Conservation (phyloP, 92 coral and sea anemone species). For the Heliopora coerulea region DNA sequence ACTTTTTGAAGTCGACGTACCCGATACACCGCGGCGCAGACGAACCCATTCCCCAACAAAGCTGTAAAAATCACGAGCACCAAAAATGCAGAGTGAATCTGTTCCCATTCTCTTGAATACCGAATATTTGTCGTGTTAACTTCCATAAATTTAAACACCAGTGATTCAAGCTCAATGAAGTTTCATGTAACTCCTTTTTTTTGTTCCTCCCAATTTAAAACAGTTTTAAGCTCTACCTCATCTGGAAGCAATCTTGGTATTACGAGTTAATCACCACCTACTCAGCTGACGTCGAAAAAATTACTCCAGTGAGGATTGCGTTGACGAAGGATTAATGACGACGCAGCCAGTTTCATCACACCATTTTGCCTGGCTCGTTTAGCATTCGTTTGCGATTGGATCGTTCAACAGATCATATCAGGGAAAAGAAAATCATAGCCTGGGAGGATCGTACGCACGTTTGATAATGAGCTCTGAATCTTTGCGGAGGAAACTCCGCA, state of each 20-base stretch:
- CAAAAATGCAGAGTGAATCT: slow-evolving; percentile 9
- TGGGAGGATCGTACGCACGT: neutral
- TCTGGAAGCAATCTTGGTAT: neutral
- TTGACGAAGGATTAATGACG: neutral
- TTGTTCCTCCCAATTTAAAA: too few relatives aligned
- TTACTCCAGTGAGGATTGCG: neutral
- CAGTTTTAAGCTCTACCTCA: neutral
- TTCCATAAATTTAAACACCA: neutral
- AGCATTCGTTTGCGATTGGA: neutral
- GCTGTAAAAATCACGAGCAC: slow-evolving; percentile 7
- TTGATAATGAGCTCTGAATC: too few relatives aligned
- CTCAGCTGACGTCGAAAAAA: too few relatives aligned
- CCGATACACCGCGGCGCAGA: slow-evolving; percentile 77
- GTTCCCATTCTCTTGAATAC: slow-evolving; percentile 17
- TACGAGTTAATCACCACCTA: neutral
- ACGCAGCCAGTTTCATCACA: too few relatives aligned
- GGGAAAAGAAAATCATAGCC: neutral
- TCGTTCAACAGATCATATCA: neutral
- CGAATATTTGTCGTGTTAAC: neutral
- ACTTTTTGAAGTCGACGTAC: slow-evolving; percentile 81
- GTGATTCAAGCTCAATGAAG: too few relatives aligned
- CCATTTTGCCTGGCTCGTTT: too few relatives aligned
- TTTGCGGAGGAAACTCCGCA: too few relatives aligned
- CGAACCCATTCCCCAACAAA: slow-evolving; percentile 76
- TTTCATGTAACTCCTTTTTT: too few relatives aligned